Evolutionary conservation across 2,888 invertebrate genomes (phyloP).

Genomic region (Rhagonycha fulva): DNA sequence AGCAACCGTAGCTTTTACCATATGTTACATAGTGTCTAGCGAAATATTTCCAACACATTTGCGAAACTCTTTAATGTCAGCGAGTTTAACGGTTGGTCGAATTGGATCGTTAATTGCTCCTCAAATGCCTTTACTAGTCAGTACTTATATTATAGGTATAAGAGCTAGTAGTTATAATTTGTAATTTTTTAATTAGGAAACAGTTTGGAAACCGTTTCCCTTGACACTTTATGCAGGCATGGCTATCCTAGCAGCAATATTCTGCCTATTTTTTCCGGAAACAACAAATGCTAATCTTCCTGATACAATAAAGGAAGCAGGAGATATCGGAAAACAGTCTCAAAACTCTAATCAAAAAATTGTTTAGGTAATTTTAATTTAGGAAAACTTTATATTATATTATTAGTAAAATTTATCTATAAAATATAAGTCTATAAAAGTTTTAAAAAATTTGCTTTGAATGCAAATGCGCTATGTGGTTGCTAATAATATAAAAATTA

Average conservation of each 20-base stretch:
- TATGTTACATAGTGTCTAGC: slow-evolving; percentile 68
- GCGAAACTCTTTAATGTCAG: slow-evolving; percentile 65
- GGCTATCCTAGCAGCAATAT: slow-evolving; percentile 63
- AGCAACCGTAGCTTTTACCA: slow-evolving; percentile 67
- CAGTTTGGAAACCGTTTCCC: slow-evolving; percentile 59
- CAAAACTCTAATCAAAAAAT: too few species aligned
- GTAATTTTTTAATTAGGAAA: slow-evolving; percentile 38
- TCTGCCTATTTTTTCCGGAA: slow-evolving; percentile 71
- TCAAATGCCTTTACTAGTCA: slow-evolving; percentile 69
- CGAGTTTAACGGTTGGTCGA: slow-evolving; percentile 69
- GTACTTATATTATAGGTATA: slow-evolving; percentile 31
- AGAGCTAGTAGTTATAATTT: neutral
- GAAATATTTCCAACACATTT: slow-evolving; percentile 71
- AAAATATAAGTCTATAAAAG: too few species aligned
- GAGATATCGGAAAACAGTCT: slow-evolving; percentile 52
- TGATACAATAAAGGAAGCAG: slow-evolving; percentile 73
- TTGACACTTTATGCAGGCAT: slow-evolving; percentile 67
- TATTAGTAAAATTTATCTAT: too few species aligned
- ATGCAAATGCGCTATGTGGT: too few species aligned
- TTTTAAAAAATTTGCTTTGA: too few species aligned
- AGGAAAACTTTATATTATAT: too few species aligned
- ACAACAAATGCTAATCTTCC: slow-evolving; percentile 67
- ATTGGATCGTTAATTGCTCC: slow-evolving; percentile 69
- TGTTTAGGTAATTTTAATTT: too few species aligned
- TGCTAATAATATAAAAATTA: too few species aligned